phyloP scores from a whole-genome alignment of 2,888 invertebrate genomes.

The Ferrisia virgata region DNA sequence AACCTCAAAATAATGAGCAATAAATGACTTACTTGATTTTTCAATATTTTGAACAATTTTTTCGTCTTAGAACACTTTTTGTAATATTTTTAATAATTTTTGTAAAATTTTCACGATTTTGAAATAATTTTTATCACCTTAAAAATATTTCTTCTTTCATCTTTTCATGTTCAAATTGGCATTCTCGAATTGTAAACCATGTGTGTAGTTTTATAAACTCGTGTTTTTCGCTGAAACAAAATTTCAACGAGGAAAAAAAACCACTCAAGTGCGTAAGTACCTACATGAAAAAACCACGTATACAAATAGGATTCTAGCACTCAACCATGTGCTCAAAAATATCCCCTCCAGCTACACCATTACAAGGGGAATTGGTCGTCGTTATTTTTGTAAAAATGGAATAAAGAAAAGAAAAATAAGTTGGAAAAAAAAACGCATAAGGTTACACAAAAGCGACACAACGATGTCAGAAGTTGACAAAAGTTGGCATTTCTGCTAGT shows the following conservation, averaged over 20 bases:
- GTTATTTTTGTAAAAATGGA: background rate
- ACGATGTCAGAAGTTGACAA: constrained; percentile 10
- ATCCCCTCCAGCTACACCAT: background rate
- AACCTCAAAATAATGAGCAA: no score
- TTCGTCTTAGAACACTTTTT: no score
- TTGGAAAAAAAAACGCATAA: background rate
- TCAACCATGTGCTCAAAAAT: background rate
- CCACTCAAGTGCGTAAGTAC: background rate
- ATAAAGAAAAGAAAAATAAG: background rate
- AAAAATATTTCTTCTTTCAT: no score
- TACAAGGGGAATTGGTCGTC: background rate
- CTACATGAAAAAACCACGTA: background rate
- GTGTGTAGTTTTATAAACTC: no score
- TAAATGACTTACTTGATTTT: no score
- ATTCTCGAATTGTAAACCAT: no score
- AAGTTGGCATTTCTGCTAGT: background rate
- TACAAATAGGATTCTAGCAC: background rate
- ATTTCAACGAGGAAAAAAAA: background rate
- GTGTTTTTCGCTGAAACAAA: background rate
- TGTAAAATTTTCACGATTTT: no score
- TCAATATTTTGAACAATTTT: no score
- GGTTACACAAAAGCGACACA: background rate
- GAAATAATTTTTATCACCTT: no score
- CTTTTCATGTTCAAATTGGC: no score
- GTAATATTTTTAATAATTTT: no score